Percentiles rank a stretch among this genome's conserved stretches.
phyloP scores from a whole-genome alignment of 2,113 vertebrate species.

The Empidonax alnorum region DNA sequence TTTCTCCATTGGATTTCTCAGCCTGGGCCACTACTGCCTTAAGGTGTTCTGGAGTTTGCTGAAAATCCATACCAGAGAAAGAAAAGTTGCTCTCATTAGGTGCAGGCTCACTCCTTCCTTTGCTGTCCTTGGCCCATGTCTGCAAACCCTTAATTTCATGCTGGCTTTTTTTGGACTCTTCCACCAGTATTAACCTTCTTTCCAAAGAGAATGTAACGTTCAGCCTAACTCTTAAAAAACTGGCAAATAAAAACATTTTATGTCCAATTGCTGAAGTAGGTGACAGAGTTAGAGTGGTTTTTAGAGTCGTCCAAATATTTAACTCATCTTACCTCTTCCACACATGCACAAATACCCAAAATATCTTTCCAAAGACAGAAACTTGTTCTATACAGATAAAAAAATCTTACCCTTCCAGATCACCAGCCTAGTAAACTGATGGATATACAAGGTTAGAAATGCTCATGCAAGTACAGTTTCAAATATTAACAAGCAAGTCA shows the following conservation, averaged over 20 bases:
- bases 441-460: neutral
- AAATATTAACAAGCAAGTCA: neutral
- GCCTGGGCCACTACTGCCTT: accelerated
- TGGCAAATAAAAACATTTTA: neutral
- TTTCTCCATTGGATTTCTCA: neutral
- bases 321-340: neutral
- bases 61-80: neutral
- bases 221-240: neutral
- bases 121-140: neutral
- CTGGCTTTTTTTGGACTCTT: neutral
- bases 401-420: neutral
- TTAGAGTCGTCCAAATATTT: neutral
- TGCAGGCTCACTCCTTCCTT: neutral
- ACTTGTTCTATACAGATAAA: neutral
- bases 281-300: neutral
- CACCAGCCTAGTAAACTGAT: neutral
- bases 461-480: neutral
- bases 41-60: neutral
- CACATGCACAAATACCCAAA: accelerated
- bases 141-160: neutral
- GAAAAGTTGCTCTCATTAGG: neutral
- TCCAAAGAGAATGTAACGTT: neutral
- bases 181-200: neutral
- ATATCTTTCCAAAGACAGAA: neutral
- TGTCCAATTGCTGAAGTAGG: neutral